A percentile compares a stretch with the other conserved stretches of the same genome.
phyloP scores from a whole-genome alignment of 1,140 invertebrate species.

The Centruroides sculpturatus region DNA sequence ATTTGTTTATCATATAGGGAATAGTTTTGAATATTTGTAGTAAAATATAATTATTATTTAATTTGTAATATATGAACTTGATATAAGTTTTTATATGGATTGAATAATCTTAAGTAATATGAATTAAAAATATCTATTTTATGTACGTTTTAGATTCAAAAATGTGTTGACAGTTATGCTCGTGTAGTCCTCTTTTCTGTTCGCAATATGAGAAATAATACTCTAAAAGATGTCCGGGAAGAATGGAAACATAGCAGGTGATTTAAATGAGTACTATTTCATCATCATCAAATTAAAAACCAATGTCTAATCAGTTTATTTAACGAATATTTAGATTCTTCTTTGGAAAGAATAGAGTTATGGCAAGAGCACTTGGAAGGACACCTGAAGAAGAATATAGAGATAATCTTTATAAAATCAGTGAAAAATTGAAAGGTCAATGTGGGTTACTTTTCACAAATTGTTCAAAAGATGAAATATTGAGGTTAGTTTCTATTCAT shows the following conservation, averaged over 20 bases:
- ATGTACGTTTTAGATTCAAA: constrained; percentile 39
- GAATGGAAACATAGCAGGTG: constrained; percentile 66
- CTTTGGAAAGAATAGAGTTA: constrained; percentile 96
- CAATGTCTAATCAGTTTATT: constrained; percentile 1
- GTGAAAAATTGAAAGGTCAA: constrained; percentile 60
- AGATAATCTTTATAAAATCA: constrained; percentile 68
- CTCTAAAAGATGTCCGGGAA: constrained; percentile 69
- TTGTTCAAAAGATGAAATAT: constrained; percentile 56
- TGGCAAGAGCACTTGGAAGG: constrained; percentile 77
- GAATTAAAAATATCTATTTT: no score
- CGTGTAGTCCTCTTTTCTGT: constrained; percentile 80
- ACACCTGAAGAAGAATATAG: constrained; percentile 68
- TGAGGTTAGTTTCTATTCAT: constrained; percentile 33
- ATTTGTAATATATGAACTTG: no score
- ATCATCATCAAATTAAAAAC: background rate
- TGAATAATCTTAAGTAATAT: no score
- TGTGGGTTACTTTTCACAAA: constrained; percentile 92
- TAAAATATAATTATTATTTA: no score
- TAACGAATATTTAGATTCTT: constrained; percentile 53
- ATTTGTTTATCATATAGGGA: no score
- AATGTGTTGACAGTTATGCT: constrained; percentile 63
- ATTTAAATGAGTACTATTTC: background rate
- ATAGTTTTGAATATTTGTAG: no score
- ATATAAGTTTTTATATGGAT: no score
- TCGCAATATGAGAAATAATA: constrained; percentile 81